Evolutionary conservation across 2,113 vertebrate genomes (phyloP).

Genomic region (Paradisaea rubra): DNA sequence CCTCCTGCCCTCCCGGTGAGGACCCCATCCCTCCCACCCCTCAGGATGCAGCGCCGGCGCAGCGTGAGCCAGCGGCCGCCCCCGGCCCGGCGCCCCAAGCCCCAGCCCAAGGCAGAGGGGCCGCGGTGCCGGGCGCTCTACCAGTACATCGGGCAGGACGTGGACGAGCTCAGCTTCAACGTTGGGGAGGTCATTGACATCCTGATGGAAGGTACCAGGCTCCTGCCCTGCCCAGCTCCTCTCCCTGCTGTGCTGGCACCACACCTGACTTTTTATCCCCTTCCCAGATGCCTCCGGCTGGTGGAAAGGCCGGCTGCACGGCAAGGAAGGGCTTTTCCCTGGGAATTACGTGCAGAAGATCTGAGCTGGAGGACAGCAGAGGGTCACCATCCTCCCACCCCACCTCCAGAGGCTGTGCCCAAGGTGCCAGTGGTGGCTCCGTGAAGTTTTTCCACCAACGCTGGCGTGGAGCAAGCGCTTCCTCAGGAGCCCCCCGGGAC

Average conservation of each 20-base stretch:
- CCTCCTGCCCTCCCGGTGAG: fast-evolving
- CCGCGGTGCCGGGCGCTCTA: constrained; percentile 86
- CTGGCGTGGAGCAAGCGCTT: fast-evolving
- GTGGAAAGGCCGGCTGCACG: constrained; percentile 89
- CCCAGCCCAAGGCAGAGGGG: constrained; percentile 64
- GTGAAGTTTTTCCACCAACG: fast-evolving
- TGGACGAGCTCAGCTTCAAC: constrained; percentile 92
- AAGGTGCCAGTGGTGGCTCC: neutral
- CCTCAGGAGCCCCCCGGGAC: fast-evolving
- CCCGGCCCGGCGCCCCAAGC: constrained; percentile 78
- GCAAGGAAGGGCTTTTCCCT: constrained; percentile 91
- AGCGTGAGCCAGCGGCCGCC: constrained; percentile 82
- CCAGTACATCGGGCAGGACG: constrained; percentile 89
- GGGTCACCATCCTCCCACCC: neutral
- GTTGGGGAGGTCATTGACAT: constrained; percentile 86
- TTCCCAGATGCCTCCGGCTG: constrained; percentile 85
- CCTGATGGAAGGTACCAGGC: constrained; percentile 78
- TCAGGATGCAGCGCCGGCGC: constrained; percentile 83
- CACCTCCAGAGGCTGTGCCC: neutral
- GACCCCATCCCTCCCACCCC: fast-evolving
- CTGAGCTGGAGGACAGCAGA: constrained; percentile 53
- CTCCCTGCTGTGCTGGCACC: neutral
- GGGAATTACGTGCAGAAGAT: constrained; percentile 97
- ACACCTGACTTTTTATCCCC: fast-evolving
- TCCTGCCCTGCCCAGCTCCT: neutral